Evolutionary conservation across 2,113 vertebrate genomes (phyloP), one percentile per base, ranked within the genome.

Genomic region (Albula goreensis): DNA sequence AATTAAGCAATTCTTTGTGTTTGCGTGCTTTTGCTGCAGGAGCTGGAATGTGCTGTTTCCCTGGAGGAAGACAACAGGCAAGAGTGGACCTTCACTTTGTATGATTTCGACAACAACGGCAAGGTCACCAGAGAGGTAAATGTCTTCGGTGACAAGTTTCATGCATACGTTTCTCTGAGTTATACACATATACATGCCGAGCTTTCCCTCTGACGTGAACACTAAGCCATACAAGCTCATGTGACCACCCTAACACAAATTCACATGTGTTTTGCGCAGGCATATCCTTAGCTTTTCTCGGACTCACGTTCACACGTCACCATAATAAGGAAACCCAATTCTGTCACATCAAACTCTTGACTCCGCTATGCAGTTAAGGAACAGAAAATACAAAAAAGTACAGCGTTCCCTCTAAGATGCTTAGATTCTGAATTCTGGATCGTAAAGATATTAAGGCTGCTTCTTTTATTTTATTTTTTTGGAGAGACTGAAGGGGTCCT

Each of bases 51-150:
- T 89, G 98, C 99, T 10, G 97, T 99, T 89, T 99, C 98, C 0
- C 96, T 99, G 92, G 98, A 99, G 94, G 98, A 99, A 90, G 97
- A 98, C 91, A 99, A 97, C 94, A 96, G 97, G 86, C 98, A 99
- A 93, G 98, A 99, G 91, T 99, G 98, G 98, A 99, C 98, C 85
- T 99, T 99, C 93, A 99, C 98, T 17, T 96, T 99, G 49, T 99
- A 99, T 4, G 98, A 99, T 96, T 99, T 99, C 89, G 98, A 99
- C 95, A 99, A 99, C 95, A 99, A 96, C 0, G 98, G 98, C 92
- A 97, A 98, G 96, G 98, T 99, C 91, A 99, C 98, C 31, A 95
- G 98, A 11, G 98, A 99, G 97, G 98, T 99, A 95, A 96, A 93
- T 82, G 77, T 53, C 78, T 51, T 50, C 78, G 51, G 0, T 41